Base-by-base conservation (phyloP, 2,797 vertebrate species). In the Sebastolobus alascanus region DNA sequence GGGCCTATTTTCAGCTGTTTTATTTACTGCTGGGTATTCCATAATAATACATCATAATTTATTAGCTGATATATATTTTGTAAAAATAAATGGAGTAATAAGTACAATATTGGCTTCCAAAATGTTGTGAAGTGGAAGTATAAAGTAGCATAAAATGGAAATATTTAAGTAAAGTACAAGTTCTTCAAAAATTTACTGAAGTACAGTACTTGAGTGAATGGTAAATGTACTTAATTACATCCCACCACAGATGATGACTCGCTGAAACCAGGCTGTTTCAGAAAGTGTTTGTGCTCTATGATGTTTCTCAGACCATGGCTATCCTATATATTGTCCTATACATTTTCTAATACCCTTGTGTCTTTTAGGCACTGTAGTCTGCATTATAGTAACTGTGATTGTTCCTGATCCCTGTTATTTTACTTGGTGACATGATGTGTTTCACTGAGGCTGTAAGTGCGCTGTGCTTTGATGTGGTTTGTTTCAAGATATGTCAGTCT, bases 401-500 rank as follows among this genome's bases (percentile, higher is more conserved):
- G 58, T 67, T 65, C 4, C 64, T 63, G 54, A 81, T 68, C 25
- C 10, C 22, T 55, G 12, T 60, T 79, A 37, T 77, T 83, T 85
- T 40, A 40, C 65, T 43, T 31, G 27, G 33, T 77, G 60, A 74
- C 38, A 70, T 72, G 14, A 37, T 75, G 18, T 80, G 27, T 73
- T 85, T 84, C 73, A 79, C 55, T 43, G 66, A 76, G 58, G 66
- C 50, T 76, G 58, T 38, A 54, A 85, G 2, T 80, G 77, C 4
- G 18, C 33, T 69, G 64, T 52, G 27, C 70, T 81, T 85, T 84
- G 68, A 90, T 86, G 65, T 75, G 18, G 16, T 70, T 69, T 71
- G 46, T 68, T 84, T 82, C 69, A 90, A 91, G 82, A 68, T 40
- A 31, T 84, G 50, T 75, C 59, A 75, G 16, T 83, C 10, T 69